Percentiles rank a stretch among this genome's conserved stretches.
These are phyloP conservation scores for Hecatera dysodea DNA, from an alignment of 2,888 invertebrate species.

Conservation along the genomic window DNA sequence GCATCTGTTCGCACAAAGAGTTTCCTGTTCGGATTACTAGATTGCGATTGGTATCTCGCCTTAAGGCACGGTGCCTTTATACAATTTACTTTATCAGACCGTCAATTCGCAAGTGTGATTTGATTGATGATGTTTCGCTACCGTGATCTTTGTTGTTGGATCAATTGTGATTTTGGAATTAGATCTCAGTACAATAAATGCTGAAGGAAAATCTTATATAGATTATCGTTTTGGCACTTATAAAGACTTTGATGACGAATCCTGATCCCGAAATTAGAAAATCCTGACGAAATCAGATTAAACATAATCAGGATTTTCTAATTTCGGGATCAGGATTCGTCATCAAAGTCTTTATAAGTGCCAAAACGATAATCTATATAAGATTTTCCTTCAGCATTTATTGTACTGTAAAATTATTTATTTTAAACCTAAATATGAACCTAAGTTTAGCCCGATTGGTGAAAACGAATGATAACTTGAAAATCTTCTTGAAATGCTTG, in stretches of 20 bases:
- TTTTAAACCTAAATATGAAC: too few species aligned
- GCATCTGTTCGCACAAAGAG: slow-evolving; percentile 88
- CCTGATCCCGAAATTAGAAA: too few species aligned
- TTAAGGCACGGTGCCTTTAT: slow-evolving; percentile 79
- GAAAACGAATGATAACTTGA: neutral
- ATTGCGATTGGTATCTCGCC: slow-evolving; percentile 88
- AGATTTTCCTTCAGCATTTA: neutral
- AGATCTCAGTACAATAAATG: slow-evolving; percentile 8
- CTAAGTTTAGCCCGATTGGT: neutral
- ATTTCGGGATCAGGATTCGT: too few species aligned
- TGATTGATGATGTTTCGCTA: slow-evolving; percentile 72
- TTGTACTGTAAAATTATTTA: too few species aligned
- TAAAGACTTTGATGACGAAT: too few species aligned
- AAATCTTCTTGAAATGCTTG: too few species aligned
- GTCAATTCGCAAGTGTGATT: slow-evolving; percentile 77
- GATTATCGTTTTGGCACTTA: too few species aligned
- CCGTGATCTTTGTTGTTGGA: slow-evolving; percentile 60
- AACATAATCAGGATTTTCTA: too few species aligned
- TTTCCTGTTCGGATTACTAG: slow-evolving; percentile 90
- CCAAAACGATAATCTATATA: too few species aligned
- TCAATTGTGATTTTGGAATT: slow-evolving; percentile 54
- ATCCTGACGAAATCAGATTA: too few species aligned
- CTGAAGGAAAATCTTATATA: neutral
- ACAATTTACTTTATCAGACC: slow-evolving; percentile 79
- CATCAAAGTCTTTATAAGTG: too few species aligned